Base-by-base conservation (phyloP, 2,888 invertebrate genomes). In the Apodemia zela region DNA sequence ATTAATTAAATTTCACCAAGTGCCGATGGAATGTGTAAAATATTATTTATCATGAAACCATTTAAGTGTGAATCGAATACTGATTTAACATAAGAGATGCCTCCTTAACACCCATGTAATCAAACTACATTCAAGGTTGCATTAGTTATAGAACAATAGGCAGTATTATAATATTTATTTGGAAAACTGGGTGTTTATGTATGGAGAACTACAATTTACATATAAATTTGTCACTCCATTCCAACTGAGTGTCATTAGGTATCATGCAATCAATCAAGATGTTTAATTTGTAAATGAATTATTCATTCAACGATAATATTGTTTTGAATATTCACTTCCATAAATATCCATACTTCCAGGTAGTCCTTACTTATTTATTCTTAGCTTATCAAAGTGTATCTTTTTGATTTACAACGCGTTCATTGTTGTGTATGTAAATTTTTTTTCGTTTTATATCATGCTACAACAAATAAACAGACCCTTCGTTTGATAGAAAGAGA, bases 261-360 rank as follows among this genome's bases (percentile, higher is more conserved):
- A 25, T 71, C 69, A 58, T 70, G 66, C 66, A 69, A 70, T 69
- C 66, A 57, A 66, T 71, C 69, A 65, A 66, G 65, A 66, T 63
- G 63, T 42, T 59, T 54, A 66, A 42, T 57, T 54, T 35, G 63
- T 63, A 25, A 63, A 67, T 70, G 68, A 71, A 70, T 71, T 63
- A 66, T 69, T 70, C 66, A 69, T 57, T 57, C 42, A n/a, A 58
- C 38, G 57, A 54, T 61, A 61, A 61, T 61, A 54, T 51, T 54
- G 61, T 62, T 62, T 17, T 54, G 57, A 38, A 42, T 62, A 57
- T 54, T 62, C 38, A 42, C 21, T 54, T 21, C 21, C 54, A 54
- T 54, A 54, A 18, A 18, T 25, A 25, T 25, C 13, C 1, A 13
- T 6, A 54, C 54, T 54, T 54, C 54, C 54, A 54, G 54, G 25